Base-by-base conservation (phyloP, 2,888 invertebrate species). In the Dasypogon diadema region DNA sequence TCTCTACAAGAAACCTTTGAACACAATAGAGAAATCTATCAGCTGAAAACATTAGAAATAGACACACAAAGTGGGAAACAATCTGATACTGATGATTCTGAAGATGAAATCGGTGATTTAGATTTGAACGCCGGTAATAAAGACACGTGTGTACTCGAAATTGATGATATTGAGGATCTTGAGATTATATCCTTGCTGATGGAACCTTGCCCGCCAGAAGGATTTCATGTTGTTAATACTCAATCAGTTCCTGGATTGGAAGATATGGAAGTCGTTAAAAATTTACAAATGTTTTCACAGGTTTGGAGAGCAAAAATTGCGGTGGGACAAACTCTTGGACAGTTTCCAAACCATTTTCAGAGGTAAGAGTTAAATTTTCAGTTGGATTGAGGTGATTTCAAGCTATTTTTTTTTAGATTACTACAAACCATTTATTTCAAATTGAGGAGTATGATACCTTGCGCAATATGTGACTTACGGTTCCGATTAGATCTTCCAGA, bases 401-500 rank as follows among this genome's bases (percentile, higher is more conserved):
- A 65, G 72, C 22, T 63, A 77, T 75, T 56, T 77, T 75, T 78
- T 79, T 79, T 34, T 73, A 88, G 90, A 80, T 87, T 92, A 70
- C 83, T 92, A 26, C 90, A 92, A 88, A 92, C 92, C 78, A 91
- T 97, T 63, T 94, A 92, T 82, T 97, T 97, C 87, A 98, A 97
- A 87, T 88, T 98, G 81, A 89, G 97, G 10, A 89, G 93, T 12
- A 91, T 96, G 91, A 91, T 92, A 77, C 97, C 97, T 0, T 95
- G 95, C 84, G 94, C 95, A 14, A 87, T 98, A 16, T 92, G 93
- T 79, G 91, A 94, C 83, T 87, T 97, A 30, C 89, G 91, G 81
- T 95, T 97, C 85, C 90, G 92, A 78, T 89, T 97, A 1, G 95
- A 95, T 80, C 88, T 97, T 79, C 95, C 97, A 0, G 97, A 97